These are phyloP conservation scores for Oceanodroma leucorhoa DNA, from an alignment of 2,797 vertebrate genomes.

Conservation along the genomic window DNA sequence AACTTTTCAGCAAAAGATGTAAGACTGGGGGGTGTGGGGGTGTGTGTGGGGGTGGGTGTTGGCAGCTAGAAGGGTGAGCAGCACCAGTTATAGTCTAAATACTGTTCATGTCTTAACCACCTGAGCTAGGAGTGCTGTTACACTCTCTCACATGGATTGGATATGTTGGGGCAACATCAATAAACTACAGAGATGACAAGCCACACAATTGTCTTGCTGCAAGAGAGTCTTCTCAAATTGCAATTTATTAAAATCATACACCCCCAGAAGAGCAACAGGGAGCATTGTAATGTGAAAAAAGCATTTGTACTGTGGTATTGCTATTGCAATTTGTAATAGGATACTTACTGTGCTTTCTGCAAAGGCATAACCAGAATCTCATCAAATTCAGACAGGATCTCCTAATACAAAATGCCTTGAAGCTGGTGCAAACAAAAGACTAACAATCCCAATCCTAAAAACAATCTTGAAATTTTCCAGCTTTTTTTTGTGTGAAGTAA, in stretches of 20 bases:
- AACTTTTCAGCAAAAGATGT: background rate
- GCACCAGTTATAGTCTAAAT: background rate
- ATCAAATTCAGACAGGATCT: background rate
- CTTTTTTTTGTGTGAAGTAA: background rate
- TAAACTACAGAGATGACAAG: background rate
- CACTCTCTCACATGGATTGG: rapidly evolving
- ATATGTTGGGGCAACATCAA: background rate
- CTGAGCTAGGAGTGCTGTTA: background rate
- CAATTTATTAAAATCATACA: background rate
- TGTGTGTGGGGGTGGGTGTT: rapidly evolving
- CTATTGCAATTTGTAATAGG: background rate
- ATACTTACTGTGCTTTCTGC: background rate
- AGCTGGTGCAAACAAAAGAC: background rate
- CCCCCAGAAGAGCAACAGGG: background rate
- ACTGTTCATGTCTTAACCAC: background rate
- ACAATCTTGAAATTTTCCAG: background rate
- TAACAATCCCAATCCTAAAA: background rate
- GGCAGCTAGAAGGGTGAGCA: background rate
- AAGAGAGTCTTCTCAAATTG: background rate
- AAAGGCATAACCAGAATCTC: background rate
- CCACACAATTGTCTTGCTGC: background rate
- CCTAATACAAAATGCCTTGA: background rate
- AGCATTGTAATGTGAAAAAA: background rate
- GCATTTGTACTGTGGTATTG: background rate
- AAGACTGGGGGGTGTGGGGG: background rate